These are phyloP conservation scores for Rapana venosa DNA, from an alignment of 2,888 invertebrate genomes.

Conservation along the genomic window DNA sequence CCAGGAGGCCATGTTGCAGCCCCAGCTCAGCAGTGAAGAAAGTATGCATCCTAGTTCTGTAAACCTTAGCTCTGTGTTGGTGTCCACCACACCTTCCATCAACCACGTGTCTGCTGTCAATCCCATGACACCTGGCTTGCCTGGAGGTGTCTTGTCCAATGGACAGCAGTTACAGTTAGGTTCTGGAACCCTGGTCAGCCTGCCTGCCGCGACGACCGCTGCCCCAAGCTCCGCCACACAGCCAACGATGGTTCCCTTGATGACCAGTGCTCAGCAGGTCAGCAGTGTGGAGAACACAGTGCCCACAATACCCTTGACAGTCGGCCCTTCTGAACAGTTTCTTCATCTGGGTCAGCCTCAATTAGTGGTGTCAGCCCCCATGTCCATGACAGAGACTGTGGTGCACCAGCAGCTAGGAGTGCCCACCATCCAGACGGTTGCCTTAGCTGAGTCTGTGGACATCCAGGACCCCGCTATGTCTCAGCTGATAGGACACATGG, in stretches of 20 bases:
- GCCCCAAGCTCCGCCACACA: background rate
- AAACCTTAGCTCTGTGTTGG: background rate
- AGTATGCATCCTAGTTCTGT: slow-evolving; percentile 33
- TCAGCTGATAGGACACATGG: slow-evolving; percentile 52
- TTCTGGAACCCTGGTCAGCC: slow-evolving; percentile 11
- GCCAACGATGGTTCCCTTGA: slow-evolving; percentile 28
- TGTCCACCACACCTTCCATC: background rate
- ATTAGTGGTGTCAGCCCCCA: slow-evolving; percentile 1
- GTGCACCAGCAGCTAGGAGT: slow-evolving; percentile 28
- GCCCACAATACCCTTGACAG: slow-evolving; percentile 23
- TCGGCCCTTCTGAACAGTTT: slow-evolving; percentile 13
- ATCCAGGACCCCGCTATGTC: slow-evolving; percentile 53
- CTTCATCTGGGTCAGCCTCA: slow-evolving; percentile 14
- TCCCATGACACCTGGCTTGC: slow-evolving; percentile 40
- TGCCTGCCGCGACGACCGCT: slow-evolving; percentile 7
- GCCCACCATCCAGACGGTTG: slow-evolving; percentile 24
- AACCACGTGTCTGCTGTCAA: background rate
- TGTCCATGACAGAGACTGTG: slow-evolving; percentile 23
- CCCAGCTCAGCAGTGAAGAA: slow-evolving; percentile 32
- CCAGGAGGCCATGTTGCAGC: slow-evolving; percentile 40
- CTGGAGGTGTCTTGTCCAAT: slow-evolving; percentile 42
- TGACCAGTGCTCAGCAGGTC: background rate
- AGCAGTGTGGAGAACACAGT: background rate
- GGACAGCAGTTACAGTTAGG: slow-evolving; percentile 41
- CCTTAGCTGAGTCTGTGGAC: slow-evolving; percentile 36